phyloP scores from a whole-genome alignment of 2,888 invertebrate species.

The Mantis religiosa region DNA sequence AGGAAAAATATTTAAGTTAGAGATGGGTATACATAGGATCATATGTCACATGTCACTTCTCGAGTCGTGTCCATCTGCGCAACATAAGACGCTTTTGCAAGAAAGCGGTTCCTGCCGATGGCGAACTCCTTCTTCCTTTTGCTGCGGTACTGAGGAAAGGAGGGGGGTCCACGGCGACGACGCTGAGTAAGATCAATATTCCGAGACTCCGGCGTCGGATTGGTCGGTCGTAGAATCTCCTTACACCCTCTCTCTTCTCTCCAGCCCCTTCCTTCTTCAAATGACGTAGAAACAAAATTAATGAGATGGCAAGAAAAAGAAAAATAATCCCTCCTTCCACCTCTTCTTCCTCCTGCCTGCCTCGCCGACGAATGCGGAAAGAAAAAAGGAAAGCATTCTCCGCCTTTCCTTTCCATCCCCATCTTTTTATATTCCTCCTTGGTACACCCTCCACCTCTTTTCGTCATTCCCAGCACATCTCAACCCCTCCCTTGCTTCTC shows the following conservation, averaged over 20 bases:
- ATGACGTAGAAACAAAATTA: slow-evolving; percentile 23
- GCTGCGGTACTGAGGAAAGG: not conserved
- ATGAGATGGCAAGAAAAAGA: slow-evolving; percentile 17
- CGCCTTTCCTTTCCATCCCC: not conserved
- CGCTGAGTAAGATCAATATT: slow-evolving; percentile 22
- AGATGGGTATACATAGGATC: too few relatives aligned
- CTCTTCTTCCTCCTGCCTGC: not conserved
- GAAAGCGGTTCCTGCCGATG: not conserved
- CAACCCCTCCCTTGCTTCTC: not conserved
- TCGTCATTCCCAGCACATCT: not conserved
- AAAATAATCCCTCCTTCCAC: slow-evolving; percentile 9
- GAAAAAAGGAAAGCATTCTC: not conserved
- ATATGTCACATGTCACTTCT: too few relatives aligned
- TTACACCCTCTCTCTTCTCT: slow-evolving; percentile 4
- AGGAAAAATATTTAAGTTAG: too few relatives aligned
- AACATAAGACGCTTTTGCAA: not conserved
- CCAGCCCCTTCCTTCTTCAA: slow-evolving; percentile 21
- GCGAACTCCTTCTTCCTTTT: slow-evolving; percentile 9
- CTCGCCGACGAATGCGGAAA: not conserved
- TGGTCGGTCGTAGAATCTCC: slow-evolving; percentile 11
- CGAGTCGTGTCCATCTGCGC: not conserved
- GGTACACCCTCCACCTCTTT: not conserved
- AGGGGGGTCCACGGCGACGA: slow-evolving; percentile 20
- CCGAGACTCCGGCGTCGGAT: slow-evolving; percentile 20
- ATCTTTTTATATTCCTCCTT: not conserved